A percentile compares a stretch with the other conserved stretches of the same genome.
Evolutionary conservation across 2,113 vertebrate species (phyloP).

Genomic region (Thamnophis sirtalis): DNA sequence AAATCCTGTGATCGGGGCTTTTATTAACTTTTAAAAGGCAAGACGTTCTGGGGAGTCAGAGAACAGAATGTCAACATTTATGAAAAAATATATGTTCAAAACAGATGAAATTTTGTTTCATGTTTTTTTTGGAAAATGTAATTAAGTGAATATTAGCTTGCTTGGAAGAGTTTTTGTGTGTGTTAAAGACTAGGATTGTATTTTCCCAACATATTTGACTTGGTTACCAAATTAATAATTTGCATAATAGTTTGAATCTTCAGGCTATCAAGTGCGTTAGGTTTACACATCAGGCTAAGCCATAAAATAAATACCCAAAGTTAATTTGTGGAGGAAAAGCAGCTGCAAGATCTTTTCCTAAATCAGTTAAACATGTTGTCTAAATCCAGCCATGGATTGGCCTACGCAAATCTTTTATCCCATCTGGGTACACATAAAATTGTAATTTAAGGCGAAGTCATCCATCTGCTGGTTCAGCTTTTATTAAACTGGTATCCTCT

Average conservation of each 20-base stretch:
- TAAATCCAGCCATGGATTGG: background rate
- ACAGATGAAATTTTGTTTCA: background rate
- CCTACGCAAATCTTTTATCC: background rate
- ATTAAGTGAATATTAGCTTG: background rate
- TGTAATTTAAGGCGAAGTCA: background rate
- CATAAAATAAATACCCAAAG: background rate
- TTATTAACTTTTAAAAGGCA: background rate
- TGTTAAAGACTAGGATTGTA: background rate
- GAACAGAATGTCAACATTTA: background rate
- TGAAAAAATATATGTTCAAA: background rate
- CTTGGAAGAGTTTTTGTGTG: background rate
- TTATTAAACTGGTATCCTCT: background rate
- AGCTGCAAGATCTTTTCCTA: background rate
- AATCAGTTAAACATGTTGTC: background rate
- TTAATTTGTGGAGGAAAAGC: background rate
- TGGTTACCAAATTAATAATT: background rate
- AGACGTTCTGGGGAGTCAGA: background rate
- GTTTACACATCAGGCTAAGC: background rate
- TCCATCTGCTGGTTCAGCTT: background rate
- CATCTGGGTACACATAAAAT: background rate
- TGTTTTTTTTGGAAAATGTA: background rate
- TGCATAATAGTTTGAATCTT: background rate
- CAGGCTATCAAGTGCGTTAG: background rate
- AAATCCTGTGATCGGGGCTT: background rate
- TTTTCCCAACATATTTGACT: background rate